phyloP scores from a whole-genome alignment of 2,888 invertebrate species.

The Trachelus troglodyta region DNA sequence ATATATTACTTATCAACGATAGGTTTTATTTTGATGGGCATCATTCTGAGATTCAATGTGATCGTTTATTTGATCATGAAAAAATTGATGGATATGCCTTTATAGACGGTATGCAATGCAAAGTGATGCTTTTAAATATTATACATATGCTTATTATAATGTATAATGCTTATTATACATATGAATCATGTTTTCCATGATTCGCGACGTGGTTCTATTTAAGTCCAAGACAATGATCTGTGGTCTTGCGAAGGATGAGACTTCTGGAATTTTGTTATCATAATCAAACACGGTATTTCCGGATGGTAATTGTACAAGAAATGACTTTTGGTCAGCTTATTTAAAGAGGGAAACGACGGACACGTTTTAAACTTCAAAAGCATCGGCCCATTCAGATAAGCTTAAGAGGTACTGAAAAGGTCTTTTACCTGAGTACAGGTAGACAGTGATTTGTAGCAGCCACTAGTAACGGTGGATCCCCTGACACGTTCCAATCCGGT shows the following conservation, averaged over 20 bases:
- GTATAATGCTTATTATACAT: neutral
- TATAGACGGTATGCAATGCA: neutral
- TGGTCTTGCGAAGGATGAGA: neutral
- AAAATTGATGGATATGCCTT: neutral
- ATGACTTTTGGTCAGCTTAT: neutral
- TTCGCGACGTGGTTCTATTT: neutral
- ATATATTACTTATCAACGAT: neutral
- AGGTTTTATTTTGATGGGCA: neutral
- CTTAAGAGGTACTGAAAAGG: conserved; percentile 7
- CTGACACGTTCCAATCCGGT: conserved; percentile 61
- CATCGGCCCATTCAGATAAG: neutral
- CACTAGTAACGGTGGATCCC: conserved; percentile 59
- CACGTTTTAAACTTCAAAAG: neutral
- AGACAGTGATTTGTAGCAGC: conserved; percentile 58
- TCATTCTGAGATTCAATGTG: neutral
- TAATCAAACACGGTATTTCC: neutral
- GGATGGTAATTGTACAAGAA: neutral
- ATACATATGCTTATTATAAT: neutral
- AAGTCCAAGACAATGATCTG: neutral
- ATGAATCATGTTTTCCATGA: neutral
- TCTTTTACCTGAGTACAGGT: conserved; percentile 52
- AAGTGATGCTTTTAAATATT: neutral
- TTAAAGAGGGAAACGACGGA: neutral
- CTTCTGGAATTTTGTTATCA: neutral
- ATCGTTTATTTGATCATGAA: neutral